Evolutionary conservation across 2,888 invertebrate species (phyloP), one percentile per base, ranked within the genome.

Genomic region (Keiferia lycopersicella): DNA sequence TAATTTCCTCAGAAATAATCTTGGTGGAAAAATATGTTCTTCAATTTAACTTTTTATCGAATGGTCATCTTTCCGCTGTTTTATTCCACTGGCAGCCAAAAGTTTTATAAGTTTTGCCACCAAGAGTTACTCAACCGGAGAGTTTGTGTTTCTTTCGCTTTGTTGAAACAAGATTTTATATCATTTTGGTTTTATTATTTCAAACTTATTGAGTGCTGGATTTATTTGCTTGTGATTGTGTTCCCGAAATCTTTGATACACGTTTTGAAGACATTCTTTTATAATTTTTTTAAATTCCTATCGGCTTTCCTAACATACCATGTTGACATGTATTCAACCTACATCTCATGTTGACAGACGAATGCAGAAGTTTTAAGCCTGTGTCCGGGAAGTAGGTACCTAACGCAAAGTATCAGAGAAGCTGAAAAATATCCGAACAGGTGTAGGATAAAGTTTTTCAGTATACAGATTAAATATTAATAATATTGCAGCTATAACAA

Each of bases 21-120:
- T 16, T 11, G 7, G 45, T n/a, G 4, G 16, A n/a, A 45, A 45
- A 45, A 45, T 41, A 45, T 45, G 45, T 6, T 56, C 26, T 56
- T 56, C 56, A 57, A 34, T 57, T 57, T 38, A 58, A 38, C 34
- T 39, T 59, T 58, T 39, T 20, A 59, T 59, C 18, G 34, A 34
- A 39, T 59, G 41, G 34, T 57, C 57, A 57, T 34, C 51, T 22
- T 26, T 57, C 34, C 18, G 51, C 57, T 30, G 16, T 57, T 57
- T 53, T 53, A 53, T 22, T 53, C 51, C 22, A 14, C 22, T 14
- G 10, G 51, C 51, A 53, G 51, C 14, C 22, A 22, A 53, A 53
- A 53, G 22, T 14, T 14, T 53, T 53, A 22, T 53, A 53, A 22
- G 51, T 53, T 53, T 14, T 26, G 22, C 22, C 51, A 12, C 51